A percentile compares a stretch with the other conserved stretches of the same genome.
Conservation (phyloP, 1,140 invertebrate genomes). For the Drosophila hydei region DNA sequence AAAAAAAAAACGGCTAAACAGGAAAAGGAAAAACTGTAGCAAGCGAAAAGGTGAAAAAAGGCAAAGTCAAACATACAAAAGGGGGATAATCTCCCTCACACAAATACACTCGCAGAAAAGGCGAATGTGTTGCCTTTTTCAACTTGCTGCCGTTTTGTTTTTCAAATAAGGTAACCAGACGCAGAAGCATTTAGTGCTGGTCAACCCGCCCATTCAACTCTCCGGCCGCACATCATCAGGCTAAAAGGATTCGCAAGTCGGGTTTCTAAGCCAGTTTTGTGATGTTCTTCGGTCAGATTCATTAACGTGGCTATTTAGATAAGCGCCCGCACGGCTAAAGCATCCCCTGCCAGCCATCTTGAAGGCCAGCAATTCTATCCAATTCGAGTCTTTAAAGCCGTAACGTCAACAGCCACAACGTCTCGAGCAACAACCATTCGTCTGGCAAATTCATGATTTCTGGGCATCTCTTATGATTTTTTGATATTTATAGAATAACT, state of each 20-base stretch:
- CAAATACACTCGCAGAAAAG: conserved; percentile 60
- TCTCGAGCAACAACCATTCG: background rate
- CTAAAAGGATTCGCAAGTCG: conserved; percentile 67
- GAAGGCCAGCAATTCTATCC: conserved; percentile 37
- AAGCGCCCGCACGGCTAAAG: conserved; percentile 56
- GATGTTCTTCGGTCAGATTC: conserved; percentile 76
- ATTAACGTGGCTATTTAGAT: conserved; percentile 82
- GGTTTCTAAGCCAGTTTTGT: conserved; percentile 65
- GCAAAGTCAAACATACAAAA: conserved; percentile 70
- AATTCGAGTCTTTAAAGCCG: conserved; percentile 59
- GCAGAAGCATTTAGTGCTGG: conserved; percentile 67
- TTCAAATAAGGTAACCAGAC: conserved; percentile 43
- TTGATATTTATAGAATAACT: conserved; percentile 80
- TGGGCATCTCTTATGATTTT: conserved; percentile 65
- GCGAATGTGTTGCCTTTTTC: conserved; percentile 60
- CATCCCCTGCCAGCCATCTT: conserved; percentile 28
- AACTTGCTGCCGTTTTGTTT: conserved; percentile 59
- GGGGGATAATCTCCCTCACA: conserved; percentile 71
- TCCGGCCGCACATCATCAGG: conserved; percentile 23
- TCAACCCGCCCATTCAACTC: background rate
- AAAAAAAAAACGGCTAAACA: conserved; percentile 36
- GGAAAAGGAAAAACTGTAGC: conserved; percentile 45
- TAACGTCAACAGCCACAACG: conserved; percentile 2
- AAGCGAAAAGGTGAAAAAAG: conserved; percentile 66
- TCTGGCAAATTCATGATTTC: conserved; percentile 33